Conservation (phyloP, 2,888 invertebrate genomes). For the Eilema griseolum region DNA sequence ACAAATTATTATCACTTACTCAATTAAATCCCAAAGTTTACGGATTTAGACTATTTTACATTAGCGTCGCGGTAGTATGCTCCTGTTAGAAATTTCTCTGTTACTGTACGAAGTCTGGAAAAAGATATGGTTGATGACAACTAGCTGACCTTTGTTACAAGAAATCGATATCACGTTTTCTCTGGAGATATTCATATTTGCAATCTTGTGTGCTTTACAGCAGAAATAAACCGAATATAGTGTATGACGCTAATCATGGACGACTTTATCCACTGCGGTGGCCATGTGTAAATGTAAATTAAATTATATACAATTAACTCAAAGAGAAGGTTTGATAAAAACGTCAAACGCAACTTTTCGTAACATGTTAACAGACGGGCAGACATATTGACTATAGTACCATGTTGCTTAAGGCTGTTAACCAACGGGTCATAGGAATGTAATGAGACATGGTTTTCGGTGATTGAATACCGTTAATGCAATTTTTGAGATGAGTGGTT, state of each 20-base stretch:
- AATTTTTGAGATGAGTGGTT: constrained; percentile 30
- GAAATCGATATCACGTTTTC: too few relatives aligned
- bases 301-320: constrained; percentile 20
- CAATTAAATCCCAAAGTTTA: too few relatives aligned
- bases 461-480: constrained; percentile 37
- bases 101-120: too few relatives aligned
- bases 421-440: constrained; percentile 39
- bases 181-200: background rate
- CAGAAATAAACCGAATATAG: background rate
- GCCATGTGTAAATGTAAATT: constrained; percentile 17
- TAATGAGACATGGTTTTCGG: constrained; percentile 28
- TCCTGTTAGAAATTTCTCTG: too few relatives aligned
- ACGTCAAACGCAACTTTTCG: constrained; percentile 38
- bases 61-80: too few relatives aligned
- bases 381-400: constrained; percentile 33
- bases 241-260: background rate
- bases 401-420: constrained; percentile 30
- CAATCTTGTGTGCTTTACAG: background rate
- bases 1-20: too few relatives aligned
- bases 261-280: background rate
- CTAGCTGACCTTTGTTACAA: background rate
- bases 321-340: constrained; percentile 27
- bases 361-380: constrained; percentile 39
- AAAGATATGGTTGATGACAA: background rate
- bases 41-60: too few relatives aligned